These are phyloP conservation scores for Pectinophora gossypiella DNA, from an alignment of 1,140 invertebrate species.

Conservation along the genomic window DNA sequence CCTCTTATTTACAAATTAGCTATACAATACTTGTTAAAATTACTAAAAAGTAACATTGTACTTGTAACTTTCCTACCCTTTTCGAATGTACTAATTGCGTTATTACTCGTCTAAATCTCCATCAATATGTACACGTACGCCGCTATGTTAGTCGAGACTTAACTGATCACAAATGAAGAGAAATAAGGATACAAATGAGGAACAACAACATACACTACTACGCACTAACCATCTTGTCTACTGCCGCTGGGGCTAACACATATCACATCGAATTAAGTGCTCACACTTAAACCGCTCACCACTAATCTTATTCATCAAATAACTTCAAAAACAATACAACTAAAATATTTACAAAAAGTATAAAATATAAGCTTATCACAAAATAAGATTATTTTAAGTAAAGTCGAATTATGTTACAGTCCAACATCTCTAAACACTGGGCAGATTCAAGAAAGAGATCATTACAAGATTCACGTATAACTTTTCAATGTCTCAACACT, in stretches of 20 bases:
- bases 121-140: constrained; percentile 53
- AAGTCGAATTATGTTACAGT: constrained; percentile 53
- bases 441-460: constrained; percentile 72
- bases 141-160: constrained; percentile 65
- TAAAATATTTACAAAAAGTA: constrained; percentile 69
- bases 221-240: constrained; percentile 58
- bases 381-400: constrained; percentile 48
- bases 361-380: constrained; percentile 60
- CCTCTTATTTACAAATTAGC: constrained; percentile 71
- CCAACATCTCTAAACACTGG: constrained; percentile 69
- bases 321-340: constrained; percentile 34
- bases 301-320: background rate
- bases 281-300: constrained; percentile 17
- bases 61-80: constrained; percentile 64
- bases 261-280: constrained; percentile 63
- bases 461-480: constrained; percentile 68
- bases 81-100: constrained; percentile 60
- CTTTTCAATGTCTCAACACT: constrained; percentile 32
- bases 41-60: constrained; percentile 71
- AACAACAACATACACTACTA: constrained; percentile 65
- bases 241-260: constrained; percentile 34
- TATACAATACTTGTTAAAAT: constrained; percentile 70
- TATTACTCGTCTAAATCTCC: constrained; percentile 36
- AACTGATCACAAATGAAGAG: constrained; percentile 64
- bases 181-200: constrained; percentile 59